A percentile compares a stretch with the other conserved stretches of the same genome.
These are phyloP conservation scores for Leucopsar rothschildi DNA, from an alignment of 2,113 vertebrate species.

Conservation along the genomic window DNA sequence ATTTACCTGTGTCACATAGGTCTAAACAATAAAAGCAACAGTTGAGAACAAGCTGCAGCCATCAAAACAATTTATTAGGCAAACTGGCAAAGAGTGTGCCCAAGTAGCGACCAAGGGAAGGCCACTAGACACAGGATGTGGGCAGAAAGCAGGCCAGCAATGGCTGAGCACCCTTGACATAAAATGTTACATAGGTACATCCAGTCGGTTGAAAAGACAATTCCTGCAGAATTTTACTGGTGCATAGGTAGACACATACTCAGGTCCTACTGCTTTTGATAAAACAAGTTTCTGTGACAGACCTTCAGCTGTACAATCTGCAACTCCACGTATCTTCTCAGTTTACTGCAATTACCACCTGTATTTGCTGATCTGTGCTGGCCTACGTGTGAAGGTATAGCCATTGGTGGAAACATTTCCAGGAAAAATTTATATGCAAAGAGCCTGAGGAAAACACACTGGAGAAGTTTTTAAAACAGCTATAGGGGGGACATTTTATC, in stretches of 20 bases:
- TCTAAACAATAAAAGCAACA: not conserved
- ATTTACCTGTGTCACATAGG: not conserved
- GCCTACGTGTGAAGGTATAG: not conserved
- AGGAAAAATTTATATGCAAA: not conserved
- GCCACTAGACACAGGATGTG: not conserved
- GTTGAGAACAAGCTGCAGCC: not conserved
- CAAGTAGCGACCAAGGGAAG: not conserved
- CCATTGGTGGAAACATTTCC: not conserved
- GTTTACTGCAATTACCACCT: not conserved
- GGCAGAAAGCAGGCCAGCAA: not conserved
- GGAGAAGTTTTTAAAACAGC: not conserved
- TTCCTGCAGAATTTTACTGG: not conserved
- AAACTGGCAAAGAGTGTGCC: not conserved
- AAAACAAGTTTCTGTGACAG: not conserved
- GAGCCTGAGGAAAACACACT: not conserved
- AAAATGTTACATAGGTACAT: accelerated
- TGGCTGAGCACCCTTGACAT: not conserved
- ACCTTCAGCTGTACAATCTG: not conserved
- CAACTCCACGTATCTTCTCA: not conserved
- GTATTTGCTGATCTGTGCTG: not conserved
- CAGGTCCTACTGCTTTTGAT: not conserved
- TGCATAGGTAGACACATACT: not conserved
- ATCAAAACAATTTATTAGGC: not conserved
- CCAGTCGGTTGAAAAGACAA: not conserved
- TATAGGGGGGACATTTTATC: not conserved